Base-by-base conservation (phyloP, 35 echinoderm and acorn worm genomes). In the Anneissia japonica region DNA sequence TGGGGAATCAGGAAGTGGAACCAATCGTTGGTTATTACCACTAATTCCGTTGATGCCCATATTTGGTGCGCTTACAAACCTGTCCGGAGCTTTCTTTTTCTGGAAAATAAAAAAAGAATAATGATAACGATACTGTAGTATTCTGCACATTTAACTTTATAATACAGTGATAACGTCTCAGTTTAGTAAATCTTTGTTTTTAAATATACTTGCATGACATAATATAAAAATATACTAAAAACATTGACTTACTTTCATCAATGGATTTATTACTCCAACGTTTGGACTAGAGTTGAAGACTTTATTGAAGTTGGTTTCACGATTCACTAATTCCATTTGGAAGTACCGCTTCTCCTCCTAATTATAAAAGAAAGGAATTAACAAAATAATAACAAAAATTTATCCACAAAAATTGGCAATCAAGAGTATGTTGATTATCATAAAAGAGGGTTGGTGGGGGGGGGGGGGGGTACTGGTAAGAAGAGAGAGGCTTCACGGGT, bases 251-350 rank as follows among this genome's bases (percentile, higher is more conserved):
- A 85, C 86, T 77, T 88, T 90, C 0, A 81, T 33, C 37, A 97
- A 84, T 46, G 94, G 94, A 43, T 97, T 92, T 7, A 97, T 36
- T 10, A 97, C 88, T 28, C 94, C 94, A 87, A 97, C 86, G 73
- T 97, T 97, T 21, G 90, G 94, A 79, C 87, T 92, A 55, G 88
- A 79, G 46, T 93, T 97, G 87, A 97, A 97, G 13, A 97, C 94
- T 87, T 97, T 97, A 76, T 97, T 97, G 88, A 97, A 97, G 38
- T 97, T 97, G 9, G 94, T 97, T 84, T 97, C 94, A 78, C 94
- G 76, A 56, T 97, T 97, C n/a, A 97, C 89, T 32, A 97, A 80
- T 36, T 97, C 94, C 90, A 97, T 84, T 41, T 97, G 94, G 84
- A 90, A 97, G 88, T 89, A 97, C 21, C 90, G 64, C 31, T 97